Base-by-base conservation (phyloP, 2,113 vertebrate genomes). In the Zosterops lateralis region DNA sequence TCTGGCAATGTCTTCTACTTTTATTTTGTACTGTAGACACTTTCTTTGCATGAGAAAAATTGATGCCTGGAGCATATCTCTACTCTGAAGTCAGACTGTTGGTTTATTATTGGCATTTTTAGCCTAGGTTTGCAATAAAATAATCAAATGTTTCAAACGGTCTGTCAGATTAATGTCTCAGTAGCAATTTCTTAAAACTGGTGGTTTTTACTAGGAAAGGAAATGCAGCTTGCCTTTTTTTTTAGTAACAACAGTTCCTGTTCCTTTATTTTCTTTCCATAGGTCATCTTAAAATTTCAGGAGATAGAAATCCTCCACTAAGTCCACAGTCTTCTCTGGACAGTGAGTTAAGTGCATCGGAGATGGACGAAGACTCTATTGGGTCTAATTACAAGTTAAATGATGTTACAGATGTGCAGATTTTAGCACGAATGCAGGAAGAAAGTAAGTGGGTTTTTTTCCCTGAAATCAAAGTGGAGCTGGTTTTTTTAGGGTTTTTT, bases 291-390 rank as follows among this genome's bases (percentile, higher is more conserved):
- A 98, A 98, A 97, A 98, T 96, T 36, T 97, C 98, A n/a, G 90
- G 97, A 60, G 99, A 99, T 71, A 98, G 98, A 97, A 99, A 99
- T 88, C 98, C 98, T 97, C 99, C 98, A 0, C 94, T 99, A 70
- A 99, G 99, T 96, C 99, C 99, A 14, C 99, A 99, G 78, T 99
- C 99, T 6, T 99, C 99, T 38, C 98, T 99, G 96, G 99, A 99
- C 97, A 99, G 99, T 83, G 99, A 99, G 97, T 98, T 99, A 96
- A 99, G 99, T 98, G 99, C 99, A 58, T 99, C 99, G 2, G 99
- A 99, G 96, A 99, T 99, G 98, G 99, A 99, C 29, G 99, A 99
- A 97, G 99, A 99, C 97, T 99, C 99, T 3, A 98, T 99, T 96
- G 99, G 99, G 88, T 99, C 99, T 75, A 99, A 99, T 93, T 99